A percentile compares a stretch with the other conserved stretches of the same genome.
Evolutionary conservation across 2,113 vertebrate genomes (phyloP).

Genomic region (Gymnarchus niloticus): DNA sequence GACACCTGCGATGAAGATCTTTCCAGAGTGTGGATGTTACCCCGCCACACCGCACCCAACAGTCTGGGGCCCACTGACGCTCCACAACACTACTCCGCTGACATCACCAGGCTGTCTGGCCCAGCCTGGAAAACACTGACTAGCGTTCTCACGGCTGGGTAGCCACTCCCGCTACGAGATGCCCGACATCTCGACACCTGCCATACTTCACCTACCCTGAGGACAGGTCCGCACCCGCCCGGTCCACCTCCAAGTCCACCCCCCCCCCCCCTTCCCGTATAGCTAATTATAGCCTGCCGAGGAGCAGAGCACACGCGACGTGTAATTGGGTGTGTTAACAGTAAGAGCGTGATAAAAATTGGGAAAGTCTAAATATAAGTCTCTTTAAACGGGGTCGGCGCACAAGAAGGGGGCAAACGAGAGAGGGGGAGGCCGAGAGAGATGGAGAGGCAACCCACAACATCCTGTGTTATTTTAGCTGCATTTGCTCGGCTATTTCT

Average conservation of each 20-base stretch:
- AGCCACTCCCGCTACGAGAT: background rate
- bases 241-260: background rate
- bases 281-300: background rate
- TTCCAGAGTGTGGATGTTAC: background rate
- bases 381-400: background rate
- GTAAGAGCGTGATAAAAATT: slow-evolving; percentile 19
- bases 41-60: background rate
- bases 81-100: slow-evolving; percentile 2
- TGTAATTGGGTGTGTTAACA: slow-evolving; percentile 15
- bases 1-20: background rate
- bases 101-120: background rate
- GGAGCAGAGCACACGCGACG: background rate
- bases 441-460: background rate
- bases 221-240: background rate
- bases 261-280: background rate
- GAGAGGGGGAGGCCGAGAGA: background rate
- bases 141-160: background rate
- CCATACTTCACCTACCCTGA: background rate
- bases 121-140: no score
- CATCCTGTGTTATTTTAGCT: slow-evolving; percentile 29
- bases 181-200: no score
- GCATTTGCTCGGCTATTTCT: slow-evolving; percentile 18
- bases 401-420: background rate
- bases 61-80: background rate
- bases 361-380: slow-evolving; percentile 14